These are phyloP conservation scores for Platalea minor DNA, from an alignment of 2,797 vertebrate genomes.

Conservation along the genomic window DNA sequence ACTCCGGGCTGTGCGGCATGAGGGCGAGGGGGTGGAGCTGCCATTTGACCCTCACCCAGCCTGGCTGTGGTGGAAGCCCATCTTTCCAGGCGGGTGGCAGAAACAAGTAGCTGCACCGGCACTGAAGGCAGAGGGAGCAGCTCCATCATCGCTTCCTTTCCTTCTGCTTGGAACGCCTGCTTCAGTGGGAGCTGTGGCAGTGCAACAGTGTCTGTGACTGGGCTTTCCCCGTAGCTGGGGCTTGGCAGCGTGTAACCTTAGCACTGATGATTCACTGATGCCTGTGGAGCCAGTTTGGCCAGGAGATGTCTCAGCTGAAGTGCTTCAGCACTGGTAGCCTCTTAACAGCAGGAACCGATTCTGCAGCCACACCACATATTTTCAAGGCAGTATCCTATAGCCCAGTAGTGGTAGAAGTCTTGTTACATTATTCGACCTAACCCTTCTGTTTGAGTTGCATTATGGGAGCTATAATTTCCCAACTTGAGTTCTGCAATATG, in stretches of 20 bases:
- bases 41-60: not conserved
- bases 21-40: not conserved
- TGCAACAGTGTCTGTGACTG: not conserved
- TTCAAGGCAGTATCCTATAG: not conserved
- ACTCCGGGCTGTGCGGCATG: not conserved
- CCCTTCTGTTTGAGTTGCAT: not conserved
- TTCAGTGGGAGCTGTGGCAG: not conserved
- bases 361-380: not conserved
- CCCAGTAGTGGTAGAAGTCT: not conserved
- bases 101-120: not conserved
- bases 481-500: not conserved
- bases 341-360: not conserved
- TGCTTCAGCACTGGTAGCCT: not conserved
- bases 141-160: rapidly evolving
- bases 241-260: not conserved
- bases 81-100: not conserved
- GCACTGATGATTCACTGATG: not conserved
- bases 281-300: not conserved
- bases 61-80: not conserved
- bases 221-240: not conserved
- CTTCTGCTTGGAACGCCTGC: not conserved
- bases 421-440: not conserved
- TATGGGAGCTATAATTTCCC: not conserved
- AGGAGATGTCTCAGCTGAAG: not conserved
- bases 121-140: not conserved